These are phyloP conservation scores for Anser brachyrhynchus DNA, from an alignment of 2,113 vertebrate genomes.

Conservation along the genomic window DNA sequence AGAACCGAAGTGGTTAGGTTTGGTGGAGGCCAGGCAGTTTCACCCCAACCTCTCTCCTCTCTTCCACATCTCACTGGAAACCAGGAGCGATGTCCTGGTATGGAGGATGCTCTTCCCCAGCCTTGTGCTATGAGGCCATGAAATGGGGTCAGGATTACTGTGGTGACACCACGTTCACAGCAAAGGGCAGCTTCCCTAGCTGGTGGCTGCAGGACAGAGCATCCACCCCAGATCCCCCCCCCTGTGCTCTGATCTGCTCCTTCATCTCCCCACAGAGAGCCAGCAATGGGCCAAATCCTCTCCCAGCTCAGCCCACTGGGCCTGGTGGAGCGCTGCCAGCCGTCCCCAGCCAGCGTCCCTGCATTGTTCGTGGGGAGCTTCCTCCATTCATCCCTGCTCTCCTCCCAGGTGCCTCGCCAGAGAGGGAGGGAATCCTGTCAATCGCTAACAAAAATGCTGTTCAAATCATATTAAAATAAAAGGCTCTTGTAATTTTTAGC, in stretches of 20 bases:
- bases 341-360: neutral
- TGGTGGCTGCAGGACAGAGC: neutral
- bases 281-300: neutral
- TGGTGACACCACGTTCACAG: neutral
- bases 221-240: neutral
- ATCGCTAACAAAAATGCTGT: slow-evolving; percentile 41
- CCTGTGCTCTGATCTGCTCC: neutral
- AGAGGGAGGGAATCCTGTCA: slow-evolving; percentile 66
- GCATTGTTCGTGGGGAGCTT: neutral
- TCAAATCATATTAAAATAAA: slow-evolving; percentile 64
- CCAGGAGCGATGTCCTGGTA: fast-evolving
- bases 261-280: neutral
- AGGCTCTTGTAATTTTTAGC: slow-evolving; percentile 44
- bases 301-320: neutral
- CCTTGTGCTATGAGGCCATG: fast-evolving
- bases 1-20: fast-evolving
- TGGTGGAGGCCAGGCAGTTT: neutral
- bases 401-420: slow-evolving; percentile 54
- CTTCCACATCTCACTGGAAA: neutral
- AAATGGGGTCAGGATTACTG: fast-evolving
- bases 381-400: slow-evolving; percentile 25
- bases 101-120: neutral
- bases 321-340: neutral
- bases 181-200: neutral
- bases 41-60: neutral